Evolutionary conservation across 2,888 invertebrate species (phyloP), one percentile per base, ranked within the genome.

Genomic region (Pyralis farinalis): DNA sequence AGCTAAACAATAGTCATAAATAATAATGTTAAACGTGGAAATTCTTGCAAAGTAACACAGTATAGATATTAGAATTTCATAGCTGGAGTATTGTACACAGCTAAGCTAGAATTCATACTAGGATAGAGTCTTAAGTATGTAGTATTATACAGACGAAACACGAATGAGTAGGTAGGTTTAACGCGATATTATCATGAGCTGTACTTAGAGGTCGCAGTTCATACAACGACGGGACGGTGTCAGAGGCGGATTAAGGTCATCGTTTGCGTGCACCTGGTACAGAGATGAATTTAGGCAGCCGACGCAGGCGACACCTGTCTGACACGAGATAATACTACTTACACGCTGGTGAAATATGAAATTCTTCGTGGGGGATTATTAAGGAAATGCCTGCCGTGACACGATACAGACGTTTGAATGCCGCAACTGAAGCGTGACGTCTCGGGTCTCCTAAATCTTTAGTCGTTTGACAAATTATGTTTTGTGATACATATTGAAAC

Each of bases 261-360:
- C 75, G 70, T 67, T 72, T 71, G 63, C 61, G 69, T 78, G 73
- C 81, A 81, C 75, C 83, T 81, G 82, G 70, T 68, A 57, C 63
- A 64, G 69, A 79, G 81, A 84, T 78, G 83, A 79, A 84, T 84
- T 79, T 79, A 76, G 73, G 63, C 64, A 66, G 70, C 63, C 71
- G 76, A 71, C 72, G 68, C 64, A 61, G 75, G 79, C 76, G 84
- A 83, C 84, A 85, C 79, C 84, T 85, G 84, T 83, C 84, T 79
- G 69, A 71, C 71, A 67, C 64, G 70, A 79, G 75, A 79, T 79
- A 81, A 80, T 77, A 77, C 74, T 79, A 76, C 81, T 81, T 81
- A 81, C 81, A 74, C 67, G 71, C 62, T 65, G 69, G 77, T 81
- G 78, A 83, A 81, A 85, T 85, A 84, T 84, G 80, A 76, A 76